phyloP scores from a whole-genome alignment of 2,113 vertebrate genomes.

The Noctilio leporinus region DNA sequence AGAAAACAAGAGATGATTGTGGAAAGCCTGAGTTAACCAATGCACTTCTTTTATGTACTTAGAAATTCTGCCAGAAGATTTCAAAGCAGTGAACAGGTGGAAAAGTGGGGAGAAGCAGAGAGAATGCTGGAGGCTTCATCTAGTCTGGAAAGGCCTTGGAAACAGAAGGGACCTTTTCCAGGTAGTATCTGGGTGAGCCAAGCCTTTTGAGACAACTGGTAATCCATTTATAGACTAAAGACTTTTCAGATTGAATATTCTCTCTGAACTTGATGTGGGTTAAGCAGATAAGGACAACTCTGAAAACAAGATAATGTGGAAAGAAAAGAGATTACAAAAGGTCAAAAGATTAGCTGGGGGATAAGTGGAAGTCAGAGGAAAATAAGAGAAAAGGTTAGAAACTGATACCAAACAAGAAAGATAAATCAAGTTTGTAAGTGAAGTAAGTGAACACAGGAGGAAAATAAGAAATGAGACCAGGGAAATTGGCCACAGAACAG shows the following conservation, averaged over 20 bases:
- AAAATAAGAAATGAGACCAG: slow-evolving; percentile 8
- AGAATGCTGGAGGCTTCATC: background rate
- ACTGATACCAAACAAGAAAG: slow-evolving; percentile 41
- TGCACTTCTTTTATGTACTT: slow-evolving; percentile 54
- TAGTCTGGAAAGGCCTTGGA: background rate
- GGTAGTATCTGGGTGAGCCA: background rate
- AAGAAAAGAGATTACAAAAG: slow-evolving; percentile 73
- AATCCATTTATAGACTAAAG: slow-evolving; percentile 61
- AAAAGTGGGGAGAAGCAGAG: background rate
- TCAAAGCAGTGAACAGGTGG: slow-evolving; percentile 35
- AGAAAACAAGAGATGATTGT: slow-evolving; percentile 47
- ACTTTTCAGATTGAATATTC: slow-evolving; percentile 51
- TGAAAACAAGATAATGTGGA: slow-evolving; percentile 69
- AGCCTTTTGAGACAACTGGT: slow-evolving; percentile 45
- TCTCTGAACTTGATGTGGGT: slow-evolving; percentile 39
- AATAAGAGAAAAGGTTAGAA: slow-evolving; percentile 63
- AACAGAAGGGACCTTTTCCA: background rate
- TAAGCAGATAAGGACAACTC: slow-evolving; percentile 65
- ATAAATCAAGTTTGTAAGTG: slow-evolving; percentile 51
- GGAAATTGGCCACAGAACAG: background rate
- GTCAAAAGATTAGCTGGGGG: slow-evolving; percentile 65
- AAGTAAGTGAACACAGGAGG: background rate
- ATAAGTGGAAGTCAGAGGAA: slow-evolving; percentile 49
- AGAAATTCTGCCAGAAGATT: slow-evolving; percentile 50
- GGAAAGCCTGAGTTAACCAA: slow-evolving; percentile 57